Evolutionary conservation across 1,140 invertebrate species (phyloP), one percentile per base, ranked within the genome.

Genomic region (Agrilus planipennis): DNA sequence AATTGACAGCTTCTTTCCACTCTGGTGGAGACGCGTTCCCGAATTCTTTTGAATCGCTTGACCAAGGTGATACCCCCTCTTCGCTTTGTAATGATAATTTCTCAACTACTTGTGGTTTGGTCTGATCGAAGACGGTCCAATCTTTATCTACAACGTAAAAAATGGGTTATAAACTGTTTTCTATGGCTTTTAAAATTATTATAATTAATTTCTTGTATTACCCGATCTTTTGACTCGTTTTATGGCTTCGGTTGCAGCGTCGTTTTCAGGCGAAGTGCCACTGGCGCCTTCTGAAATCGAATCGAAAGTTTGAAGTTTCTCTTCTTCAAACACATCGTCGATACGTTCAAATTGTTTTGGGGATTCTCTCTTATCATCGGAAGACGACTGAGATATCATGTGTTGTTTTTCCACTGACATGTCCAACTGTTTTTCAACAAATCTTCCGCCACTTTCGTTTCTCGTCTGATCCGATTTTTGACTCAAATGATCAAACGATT

Each of bases 41-140:
- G 39, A 72, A 70, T 44, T 84, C 79, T 39, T 80, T 77, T 2
- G 78, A 79, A 58, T 85, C 81, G 0, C 79, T 79, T 1, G 82
- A 85, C 75, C 81, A 84, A 0, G 79, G 79, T 2, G 79, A 82
- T 4, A 73, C 69, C 30, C 67, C 72, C 28, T 73, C 72, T 52
- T 67, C 61, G 67, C 58, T 58, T 44, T 63, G 59, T 2, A 50
- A 49, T 21, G 60, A 56, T 11, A 63, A 57, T 4, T 61, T 64
- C 25, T 56, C 53, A 21, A 55, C 51, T n/a, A 39, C 23, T 3
- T 41, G 30, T 18, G 45, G 27, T 22, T 51, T 54, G 4, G 46
- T 48, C 48, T 57, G 59, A 45, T 60, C 55, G 41, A 63, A 62
- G 23, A 60, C 58, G 7, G 56, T 54, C 61, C 64, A 58, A 46